Base-by-base conservation (phyloP, 2,797 vertebrate genomes). In the Eidolon dupreanum region DNA sequence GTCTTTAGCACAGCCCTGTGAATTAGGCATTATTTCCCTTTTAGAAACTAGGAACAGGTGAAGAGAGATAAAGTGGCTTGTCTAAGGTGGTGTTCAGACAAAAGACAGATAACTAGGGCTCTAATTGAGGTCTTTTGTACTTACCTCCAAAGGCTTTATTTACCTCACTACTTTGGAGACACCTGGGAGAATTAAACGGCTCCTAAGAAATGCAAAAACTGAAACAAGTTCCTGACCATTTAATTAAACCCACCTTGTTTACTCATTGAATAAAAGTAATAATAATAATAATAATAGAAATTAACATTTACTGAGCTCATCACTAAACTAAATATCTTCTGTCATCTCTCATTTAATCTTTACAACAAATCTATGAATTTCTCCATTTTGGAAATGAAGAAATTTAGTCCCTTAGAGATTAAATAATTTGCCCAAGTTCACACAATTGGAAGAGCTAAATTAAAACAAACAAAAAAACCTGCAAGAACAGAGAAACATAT, bases 301-400 rank as follows among this genome's bases (percentile, higher is more conserved):
- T 55, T 70, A 22, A 26, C n/a, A 33, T 43, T 94, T 86, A 73
- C 65, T 90, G 19, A 75, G 55, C 16, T 70, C 13, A 16, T 74
- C 8, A 73, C 38, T 66, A 13, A 59, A 65, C 26, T 79, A 31
- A 82, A 51, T 75, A 73, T 53, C 15, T 89, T 68, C 43, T 88
- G 43, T 68, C 33, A 79, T 55, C 19, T 81, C 82, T 90, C n/a
- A 66, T 41, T 92, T 92, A 92, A 46, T 74, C 26, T 90, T 90
- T 71, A 49, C 20, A 75, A 68, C 26, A 86, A 38, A 81, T n/a
- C 22, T 41, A 20, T 85, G 65, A 77, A 83, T 65, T 66, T 88
- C 28, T 10, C 41, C 53, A 41, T 89, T 71, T 84, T 65, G 36
- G 38, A 92, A 71, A 46, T 33, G 55, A 46, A 68, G 46, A 61